These are phyloP conservation scores for Dreissena rostriformis DNA, from an alignment of 1,140 invertebrate genomes.

Conservation along the genomic window DNA sequence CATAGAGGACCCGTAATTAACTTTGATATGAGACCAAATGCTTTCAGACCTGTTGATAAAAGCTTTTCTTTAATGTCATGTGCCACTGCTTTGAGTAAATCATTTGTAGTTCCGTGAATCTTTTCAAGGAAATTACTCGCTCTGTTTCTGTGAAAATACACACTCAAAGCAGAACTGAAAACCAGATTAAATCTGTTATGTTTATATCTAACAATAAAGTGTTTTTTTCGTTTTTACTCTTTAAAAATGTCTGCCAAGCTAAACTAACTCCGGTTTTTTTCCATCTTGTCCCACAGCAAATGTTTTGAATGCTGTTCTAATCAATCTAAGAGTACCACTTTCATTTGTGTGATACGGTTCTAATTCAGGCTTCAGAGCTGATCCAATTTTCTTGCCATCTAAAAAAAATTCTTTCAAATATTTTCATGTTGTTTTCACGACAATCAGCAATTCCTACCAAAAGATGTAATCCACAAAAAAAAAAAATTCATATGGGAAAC, in stretches of 20 bases:
- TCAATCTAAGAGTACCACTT: no score
- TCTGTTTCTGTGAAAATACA: constrained; percentile 25
- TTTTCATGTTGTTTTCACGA: no score
- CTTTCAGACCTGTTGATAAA: constrained; percentile 48
- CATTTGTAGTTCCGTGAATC: constrained; percentile 25
- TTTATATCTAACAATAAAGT: constrained; percentile 13
- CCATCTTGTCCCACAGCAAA: no score
- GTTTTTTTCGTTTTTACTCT: neutral
- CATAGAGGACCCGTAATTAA: constrained; percentile 53
- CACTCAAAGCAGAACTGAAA: constrained; percentile 27
- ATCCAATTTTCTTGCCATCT: no score
- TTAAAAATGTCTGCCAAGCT: constrained; percentile 1
- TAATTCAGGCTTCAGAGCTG: no score
- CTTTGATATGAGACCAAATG: constrained; percentile 51
- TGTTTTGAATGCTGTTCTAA: no score
- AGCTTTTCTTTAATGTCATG: constrained; percentile 27
- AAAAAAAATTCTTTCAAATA: no score
- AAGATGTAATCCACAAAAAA: no score
- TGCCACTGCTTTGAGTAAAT: constrained; percentile 33
- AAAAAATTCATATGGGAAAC: no score
- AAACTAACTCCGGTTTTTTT: constrained; percentile 43
- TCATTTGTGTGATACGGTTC: no score
- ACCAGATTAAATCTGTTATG: constrained; percentile 58
- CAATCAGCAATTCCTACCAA: no score
- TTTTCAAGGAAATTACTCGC: constrained; percentile 24